Conservation (phyloP, 2,888 invertebrate species). For the Eristalis intricaria region DNA sequence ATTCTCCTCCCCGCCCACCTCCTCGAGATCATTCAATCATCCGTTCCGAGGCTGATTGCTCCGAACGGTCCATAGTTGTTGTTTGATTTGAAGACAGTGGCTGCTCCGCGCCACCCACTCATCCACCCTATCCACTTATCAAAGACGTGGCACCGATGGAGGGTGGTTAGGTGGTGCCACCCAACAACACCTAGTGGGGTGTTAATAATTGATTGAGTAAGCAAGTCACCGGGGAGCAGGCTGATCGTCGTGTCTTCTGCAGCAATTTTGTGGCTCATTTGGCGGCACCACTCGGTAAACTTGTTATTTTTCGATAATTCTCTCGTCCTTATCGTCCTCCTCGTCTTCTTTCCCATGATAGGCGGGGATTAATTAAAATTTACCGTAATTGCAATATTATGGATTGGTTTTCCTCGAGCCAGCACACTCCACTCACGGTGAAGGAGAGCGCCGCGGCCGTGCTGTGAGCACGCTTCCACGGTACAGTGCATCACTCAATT, state of each 20-base stretch:
- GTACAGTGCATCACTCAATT: neutral
- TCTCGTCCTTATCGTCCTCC: conserved; percentile 27
- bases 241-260: conserved; percentile 34
- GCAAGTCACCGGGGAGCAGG: conserved; percentile 34
- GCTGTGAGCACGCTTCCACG: neutral
- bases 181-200: conserved; percentile 18
- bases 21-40: conserved; percentile 65
- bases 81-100: conserved; percentile 62
- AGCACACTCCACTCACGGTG: neutral
- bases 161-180: neutral
- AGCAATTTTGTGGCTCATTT: conserved; percentile 69
- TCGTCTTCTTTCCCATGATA: conserved; percentile 22
- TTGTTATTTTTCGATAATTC: conserved; percentile 66
- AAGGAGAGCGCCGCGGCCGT: neutral
- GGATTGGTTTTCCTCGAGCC: conserved; percentile 37
- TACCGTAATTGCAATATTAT: conserved; percentile 65
- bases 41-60: conserved; percentile 53
- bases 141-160: neutral
- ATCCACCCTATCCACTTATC: neutral
- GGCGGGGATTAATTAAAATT: conserved; percentile 65
- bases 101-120: neutral
- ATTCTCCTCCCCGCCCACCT: conserved; percentile 54
- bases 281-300: conserved; percentile 35
- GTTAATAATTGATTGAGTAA: conserved; percentile 63
- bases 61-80: conserved; percentile 53